Evolutionary conservation across 2,113 vertebrate genomes (phyloP).

Genomic region (Trachemys scripta): DNA sequence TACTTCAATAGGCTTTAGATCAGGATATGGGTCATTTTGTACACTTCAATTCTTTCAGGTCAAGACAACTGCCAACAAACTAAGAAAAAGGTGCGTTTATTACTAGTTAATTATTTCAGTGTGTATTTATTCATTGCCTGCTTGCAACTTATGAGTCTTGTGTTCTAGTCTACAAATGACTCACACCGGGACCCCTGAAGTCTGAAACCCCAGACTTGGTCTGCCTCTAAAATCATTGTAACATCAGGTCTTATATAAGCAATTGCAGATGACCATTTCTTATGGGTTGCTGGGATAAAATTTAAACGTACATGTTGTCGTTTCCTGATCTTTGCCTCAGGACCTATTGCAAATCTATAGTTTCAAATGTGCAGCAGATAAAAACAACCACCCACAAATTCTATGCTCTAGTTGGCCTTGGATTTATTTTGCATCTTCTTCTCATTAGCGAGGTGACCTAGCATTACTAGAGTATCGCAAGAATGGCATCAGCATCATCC

Average conservation of each 20-base stretch:
- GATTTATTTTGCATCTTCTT: not conserved
- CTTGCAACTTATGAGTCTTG: not conserved
- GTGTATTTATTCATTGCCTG: accelerated
- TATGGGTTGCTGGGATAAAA: not conserved
- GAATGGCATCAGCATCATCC: not conserved
- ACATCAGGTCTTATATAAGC: not conserved
- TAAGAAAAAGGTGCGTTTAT: not conserved
- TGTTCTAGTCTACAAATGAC: not conserved
- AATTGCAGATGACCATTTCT: not conserved
- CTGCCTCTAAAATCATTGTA: not conserved
- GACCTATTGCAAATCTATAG: not conserved
- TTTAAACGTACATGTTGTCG: not conserved
- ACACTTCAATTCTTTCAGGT: not conserved
- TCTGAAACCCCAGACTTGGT: not conserved
- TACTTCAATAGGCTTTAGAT: not conserved
- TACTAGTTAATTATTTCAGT: not conserved
- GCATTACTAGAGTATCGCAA: not conserved
- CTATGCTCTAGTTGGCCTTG: not conserved
- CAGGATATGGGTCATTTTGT: not conserved
- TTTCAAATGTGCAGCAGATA: not conserved
- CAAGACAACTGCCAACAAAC: not conserved
- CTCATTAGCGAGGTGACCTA: slow-evolving; percentile 10
- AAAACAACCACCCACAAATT: not conserved
- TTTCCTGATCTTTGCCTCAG: not conserved
- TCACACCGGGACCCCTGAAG: not conserved